Base-by-base conservation (phyloP, 1,140 invertebrate genomes). In the Acromyrmex echinatior region DNA sequence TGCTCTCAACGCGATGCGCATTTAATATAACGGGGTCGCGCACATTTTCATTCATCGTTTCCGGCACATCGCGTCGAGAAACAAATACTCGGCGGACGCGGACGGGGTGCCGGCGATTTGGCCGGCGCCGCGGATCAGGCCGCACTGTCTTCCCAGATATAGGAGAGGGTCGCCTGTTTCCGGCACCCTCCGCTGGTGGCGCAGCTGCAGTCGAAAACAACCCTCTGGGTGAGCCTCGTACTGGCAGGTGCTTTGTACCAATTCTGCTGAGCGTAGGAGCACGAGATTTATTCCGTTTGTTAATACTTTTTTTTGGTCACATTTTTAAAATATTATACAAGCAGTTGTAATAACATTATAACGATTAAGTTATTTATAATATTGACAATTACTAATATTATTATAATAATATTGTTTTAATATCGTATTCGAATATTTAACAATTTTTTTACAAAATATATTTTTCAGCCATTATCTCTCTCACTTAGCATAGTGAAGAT, bases 41-140 rank as follows among this genome's bases (percentile, higher is more conserved):
- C 68, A 86, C 89, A 91, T 91, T 93, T 93, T 92, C 92, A 94
- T 94, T 94, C 92, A 93, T 94, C 87, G 89, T 94, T 86, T 93
- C 89, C 84, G 71, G 81, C 79, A 91, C 88, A 92, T 73, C 71
- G 86, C 89, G 81, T 92, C 88, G 80, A 74, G 60, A 56, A 18
- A 76, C 60, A 51, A 58, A 76, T 12, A 80, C 45, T 53, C 82
- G 39, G 73, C 86, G 73, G 56, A 81, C 68, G 89, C 90, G 87
- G 70, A 86, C 88, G 76, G 68, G 86, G 86, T 86, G 86, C 88
- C 87, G 60, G 89, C 88, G 91, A 92, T 91, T 92, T 88, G 90
- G 90, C 89, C 92, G 87, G 90, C 90, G 87, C 91, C 92, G 92
- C 92, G 93, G 91, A 93, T 92, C 93, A 92, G 92, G 88, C 92